A percentile compares a stretch with the other conserved stretches of the same genome.
phyloP scores from a whole-genome alignment of 2,113 vertebrate genomes.

The Chamaetylas fuelleborni region DNA sequence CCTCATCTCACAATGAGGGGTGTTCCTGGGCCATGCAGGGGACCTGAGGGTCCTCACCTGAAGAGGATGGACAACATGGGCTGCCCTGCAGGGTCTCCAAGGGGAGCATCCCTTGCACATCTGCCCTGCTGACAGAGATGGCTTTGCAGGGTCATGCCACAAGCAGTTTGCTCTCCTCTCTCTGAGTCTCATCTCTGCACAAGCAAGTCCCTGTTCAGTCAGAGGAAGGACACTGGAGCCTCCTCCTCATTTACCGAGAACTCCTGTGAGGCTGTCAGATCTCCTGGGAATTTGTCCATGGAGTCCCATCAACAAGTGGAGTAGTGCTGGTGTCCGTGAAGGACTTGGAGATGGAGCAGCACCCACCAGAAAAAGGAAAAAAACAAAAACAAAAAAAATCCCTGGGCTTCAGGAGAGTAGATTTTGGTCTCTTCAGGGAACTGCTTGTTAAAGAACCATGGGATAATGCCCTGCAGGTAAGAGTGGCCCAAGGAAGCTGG shows the following conservation, averaged over 20 bases:
- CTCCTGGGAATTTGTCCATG: neutral
- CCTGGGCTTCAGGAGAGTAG: neutral
- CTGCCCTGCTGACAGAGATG: neutral
- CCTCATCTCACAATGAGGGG: neutral
- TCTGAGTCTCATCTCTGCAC: neutral
- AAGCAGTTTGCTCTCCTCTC: neutral
- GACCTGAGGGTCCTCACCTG: neutral
- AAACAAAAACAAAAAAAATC: neutral
- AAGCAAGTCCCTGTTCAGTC: fast-evolving
- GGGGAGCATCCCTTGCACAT: neutral
- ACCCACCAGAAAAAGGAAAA: neutral
- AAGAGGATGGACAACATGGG: neutral
- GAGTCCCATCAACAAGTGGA: neutral
- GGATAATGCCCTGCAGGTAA: neutral
- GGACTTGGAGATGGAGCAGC: neutral
- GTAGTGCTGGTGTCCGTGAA: neutral
- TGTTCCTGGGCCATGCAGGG: neutral
- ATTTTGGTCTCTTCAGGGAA: neutral
- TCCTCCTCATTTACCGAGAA: neutral
- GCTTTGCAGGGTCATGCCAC: neutral
- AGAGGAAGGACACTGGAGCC: neutral
- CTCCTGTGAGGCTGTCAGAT: fast-evolving
- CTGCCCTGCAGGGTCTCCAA: neutral
- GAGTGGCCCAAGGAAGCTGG: neutral
- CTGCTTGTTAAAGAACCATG: too few species aligned